Conservation (phyloP, 2,888 invertebrate genomes). For the Pammene aurita region DNA sequence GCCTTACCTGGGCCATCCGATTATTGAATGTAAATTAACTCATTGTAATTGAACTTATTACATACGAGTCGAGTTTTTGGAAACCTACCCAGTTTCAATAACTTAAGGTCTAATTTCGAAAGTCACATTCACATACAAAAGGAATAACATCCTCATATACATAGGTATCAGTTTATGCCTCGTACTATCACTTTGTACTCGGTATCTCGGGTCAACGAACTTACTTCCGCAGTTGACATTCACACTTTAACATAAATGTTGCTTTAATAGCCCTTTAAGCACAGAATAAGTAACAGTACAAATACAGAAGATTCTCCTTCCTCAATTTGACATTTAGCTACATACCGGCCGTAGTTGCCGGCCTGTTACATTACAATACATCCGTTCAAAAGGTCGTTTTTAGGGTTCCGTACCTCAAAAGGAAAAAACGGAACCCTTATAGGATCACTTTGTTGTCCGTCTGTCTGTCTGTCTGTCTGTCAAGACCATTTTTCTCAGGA, state of each 20-base stretch:
- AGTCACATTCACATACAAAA: not conserved
- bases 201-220: constrained; percentile 25
- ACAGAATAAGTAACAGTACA: no score
- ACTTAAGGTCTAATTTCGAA: constrained; percentile 8
- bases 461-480: no score
- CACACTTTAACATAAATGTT: not conserved
- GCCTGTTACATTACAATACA: no score
- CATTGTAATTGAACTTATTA: constrained; percentile 14
- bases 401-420: no score
- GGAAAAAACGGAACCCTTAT: no score
- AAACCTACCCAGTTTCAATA: not conserved
- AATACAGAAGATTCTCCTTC: no score
- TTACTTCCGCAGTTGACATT: constrained; percentile 25
- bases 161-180: constrained; percentile 6
- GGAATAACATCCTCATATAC: not conserved
- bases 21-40: constrained; percentile 25
- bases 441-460: no score
- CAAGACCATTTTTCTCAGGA: no score
- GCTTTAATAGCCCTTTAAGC: not conserved
- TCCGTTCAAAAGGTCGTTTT: no score
- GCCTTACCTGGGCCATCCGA: constrained; percentile 9
- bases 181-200: constrained; percentile 11
- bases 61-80: not conserved
- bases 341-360: no score
- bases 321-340: no score